Base-by-base conservation (phyloP, 2,888 invertebrate genomes). In the Eristalinus sepulchralis region DNA sequence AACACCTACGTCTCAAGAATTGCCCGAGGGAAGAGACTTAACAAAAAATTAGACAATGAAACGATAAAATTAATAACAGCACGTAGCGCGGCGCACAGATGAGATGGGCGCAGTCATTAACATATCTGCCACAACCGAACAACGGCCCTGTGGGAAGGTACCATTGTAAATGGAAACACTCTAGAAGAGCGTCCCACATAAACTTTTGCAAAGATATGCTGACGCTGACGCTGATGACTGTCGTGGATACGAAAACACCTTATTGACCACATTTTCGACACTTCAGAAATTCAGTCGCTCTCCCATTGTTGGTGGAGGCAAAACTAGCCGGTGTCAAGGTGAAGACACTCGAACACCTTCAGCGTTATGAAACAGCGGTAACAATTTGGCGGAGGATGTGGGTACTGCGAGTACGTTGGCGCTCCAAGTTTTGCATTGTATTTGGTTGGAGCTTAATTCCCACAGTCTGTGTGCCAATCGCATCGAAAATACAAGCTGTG, bases 351-450 rank as follows among this genome's bases (percentile, higher is more conserved):
- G 6, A 17, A 47, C 47, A 47, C 47, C 47, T 47, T 8, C 47
- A 17, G 47, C 47, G n/a, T 47, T 47, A 47, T 71, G 71, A 71
- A 59, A 71, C 24, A n/a, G 13, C 55, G 64, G 22, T 34, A 57
- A 22, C 64, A 71, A 59, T 71, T 71, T 64, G 27, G 24, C 63
- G n/a, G 33, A 27, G 20, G 33, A 47, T 24, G 53, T 57, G 60
- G 63, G 53, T n/a, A 68, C 70, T 31, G 63, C 55, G 36, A 71
- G 39, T 31, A 2, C 27, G 27, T 27, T 27, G 27, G 27, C 5
- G 27, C 33, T 64, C 33, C 31, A 47, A 76, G 39, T 59, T 76
- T 76, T 76, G 64, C 59, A 47, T 78, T 79, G 57, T 77, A 62
- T 77, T 53, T n/a, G 64, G 71, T n/a, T 47, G 59, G 71, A 64